Evolutionary conservation across 2,797 vertebrate genomes (phyloP).

Genomic region (Odontamblyopus lacepedii): DNA sequence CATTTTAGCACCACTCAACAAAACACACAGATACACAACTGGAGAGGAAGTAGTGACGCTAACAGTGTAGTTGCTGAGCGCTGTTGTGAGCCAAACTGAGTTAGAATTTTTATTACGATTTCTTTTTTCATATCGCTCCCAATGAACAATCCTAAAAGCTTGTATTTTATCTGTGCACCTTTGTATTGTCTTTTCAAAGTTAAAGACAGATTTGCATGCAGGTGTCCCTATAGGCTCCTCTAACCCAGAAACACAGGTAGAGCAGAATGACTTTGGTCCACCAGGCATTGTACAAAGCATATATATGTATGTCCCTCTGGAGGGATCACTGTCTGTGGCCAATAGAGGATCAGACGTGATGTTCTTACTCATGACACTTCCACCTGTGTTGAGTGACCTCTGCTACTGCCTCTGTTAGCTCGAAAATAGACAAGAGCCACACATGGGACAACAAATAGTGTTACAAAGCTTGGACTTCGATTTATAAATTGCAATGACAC

Average conservation of each 20-base stretch:
- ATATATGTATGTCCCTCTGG: constrained; percentile 12
- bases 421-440: neutral
- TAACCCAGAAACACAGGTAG: constrained; percentile 30
- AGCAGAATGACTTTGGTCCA: constrained; percentile 31
- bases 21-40: no score
- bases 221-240: constrained; percentile 30
- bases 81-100: no score
- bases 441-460: no score
- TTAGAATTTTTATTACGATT: no score
- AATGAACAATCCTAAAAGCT: neutral
- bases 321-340: constrained; percentile 18
- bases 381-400: neutral
- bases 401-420: neutral
- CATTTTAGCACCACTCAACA: no score
- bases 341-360: neutral
- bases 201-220: constrained; percentile 6
- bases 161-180: constrained; percentile 6
- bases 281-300: constrained; percentile 40
- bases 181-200: constrained; percentile 12
- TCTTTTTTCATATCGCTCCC: no score
- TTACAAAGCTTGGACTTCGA: no score
- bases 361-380: constrained; percentile 16
- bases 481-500: no score
- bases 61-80: no score
- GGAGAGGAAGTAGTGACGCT: no score